Conservation (phyloP, 2,888 invertebrate species). For the Melipona bicolor region DNA sequence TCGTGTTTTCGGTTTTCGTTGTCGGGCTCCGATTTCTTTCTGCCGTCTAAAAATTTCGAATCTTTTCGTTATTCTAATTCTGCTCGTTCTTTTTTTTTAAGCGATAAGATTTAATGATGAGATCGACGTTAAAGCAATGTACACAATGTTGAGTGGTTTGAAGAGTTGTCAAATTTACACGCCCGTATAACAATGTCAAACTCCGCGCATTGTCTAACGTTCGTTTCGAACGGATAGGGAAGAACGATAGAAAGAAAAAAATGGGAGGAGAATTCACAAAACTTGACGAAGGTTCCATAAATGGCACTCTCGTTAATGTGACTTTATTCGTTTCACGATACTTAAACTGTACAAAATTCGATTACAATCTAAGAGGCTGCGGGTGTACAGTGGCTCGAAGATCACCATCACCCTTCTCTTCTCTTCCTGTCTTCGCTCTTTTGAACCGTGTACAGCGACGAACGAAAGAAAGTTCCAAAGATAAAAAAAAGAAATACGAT, state of each 20-base stretch:
- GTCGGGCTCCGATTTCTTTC: background rate
- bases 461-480: too few species aligned
- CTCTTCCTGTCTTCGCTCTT: background rate
- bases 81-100: too few species aligned
- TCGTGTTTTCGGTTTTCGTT: background rate
- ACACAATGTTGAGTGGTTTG: background rate
- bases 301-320: constrained; percentile 72
- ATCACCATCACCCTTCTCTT: background rate
- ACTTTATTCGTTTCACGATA: constrained; percentile 71
- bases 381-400: constrained; percentile 55
- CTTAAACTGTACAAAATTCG: constrained; percentile 68
- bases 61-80: background rate
- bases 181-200: constrained; percentile 6
- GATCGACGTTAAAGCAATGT: background rate
- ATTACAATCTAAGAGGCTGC: constrained; percentile 56
- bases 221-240: background rate
- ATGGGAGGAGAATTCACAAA: constrained; percentile 44
- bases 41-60: constrained; percentile 44
- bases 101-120: too few species aligned
- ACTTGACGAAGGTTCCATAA: constrained; percentile 57
- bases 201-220: background rate
- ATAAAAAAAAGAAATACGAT: too few species aligned
- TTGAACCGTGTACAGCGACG: too few species aligned
- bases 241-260: background rate
- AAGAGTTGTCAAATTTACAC: background rate